Base-by-base conservation (phyloP, 2,888 invertebrate species). In the Crepidodera aurea region DNA sequence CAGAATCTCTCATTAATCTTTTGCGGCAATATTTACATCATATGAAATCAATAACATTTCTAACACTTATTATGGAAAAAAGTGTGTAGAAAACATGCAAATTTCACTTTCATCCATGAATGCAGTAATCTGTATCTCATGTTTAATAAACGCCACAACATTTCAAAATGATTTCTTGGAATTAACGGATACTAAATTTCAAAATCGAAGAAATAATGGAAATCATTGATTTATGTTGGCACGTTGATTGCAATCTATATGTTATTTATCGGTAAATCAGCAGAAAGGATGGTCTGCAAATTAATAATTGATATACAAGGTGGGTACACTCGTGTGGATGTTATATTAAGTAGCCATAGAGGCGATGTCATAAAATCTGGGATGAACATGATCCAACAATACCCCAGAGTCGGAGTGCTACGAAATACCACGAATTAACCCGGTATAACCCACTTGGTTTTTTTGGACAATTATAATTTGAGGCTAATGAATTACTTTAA, bases 1-100 rank as follows among this genome's bases (percentile, higher is more conserved):
- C 67, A 55, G 40, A 65, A 66, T 65, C 65, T 63, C 66, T 51
- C 66, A 71, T 71, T 67, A 65, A 71, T 71, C 70, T 66, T 64
- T 61, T 58, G 62, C 50, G 55, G 59, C 59, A 64, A 32, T 54
- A 61, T 56, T 56, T 44, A 29, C 55, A 51, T 56, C 56, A 51
- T 39, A 55, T 42, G 56, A 61, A 61, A 61, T 61, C 61, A 51
- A 51, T 27, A 42, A 50, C 50, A 54, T 54, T 61, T 37, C 42
- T 48, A 39, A 34, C 60, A 39, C 50, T 57, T 39, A 58, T 37
- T 40, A 27, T 46, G 25, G 39, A 13, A 58, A 51, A 58, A 58
- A 48, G 27, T 48, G 19, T 19, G 12, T 39, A 34, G 53, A 53
- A 53, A 53, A 53, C 40, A 53, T 53, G 53, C n/a, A 53, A 53